Evolutionary conservation across 2,113 vertebrate species (phyloP), one percentile per base, ranked within the genome.

Genomic region (Vulpes lagopus): DNA sequence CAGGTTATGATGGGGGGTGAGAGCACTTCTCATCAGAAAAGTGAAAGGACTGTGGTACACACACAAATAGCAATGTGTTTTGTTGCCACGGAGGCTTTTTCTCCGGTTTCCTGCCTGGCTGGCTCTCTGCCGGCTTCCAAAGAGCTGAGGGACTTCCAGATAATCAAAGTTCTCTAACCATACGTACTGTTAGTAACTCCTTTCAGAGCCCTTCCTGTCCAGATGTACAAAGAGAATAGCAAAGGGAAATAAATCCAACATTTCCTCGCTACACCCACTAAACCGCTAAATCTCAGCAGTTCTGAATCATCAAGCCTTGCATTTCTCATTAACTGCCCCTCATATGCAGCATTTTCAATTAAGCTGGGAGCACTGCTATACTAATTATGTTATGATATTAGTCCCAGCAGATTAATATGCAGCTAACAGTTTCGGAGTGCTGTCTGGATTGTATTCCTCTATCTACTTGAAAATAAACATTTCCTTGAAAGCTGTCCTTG

Each of bases 251-350:
- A 97, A 97, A 97, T 59, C 76, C 93, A 91, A 80, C 38, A 64
- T 74, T 96, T 98, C 91, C 97, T 98, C 49, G 27, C 90, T 95
- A 96, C 81, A 97, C 97, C 97, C 98, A 57, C 32, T 19, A 98
- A 97, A 96, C 97, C 27, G 84, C 94, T 96, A 97, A 96, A 96
- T 97, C 98, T 98, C 95, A 88, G 95, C 97, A 98, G 98, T 98
- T 96, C 97, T 98, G 98, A 98, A 98, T 98, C 97, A 98, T 96
- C 97, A 98, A 98, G 97, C 97, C 97, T 97, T 98, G 97, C 93
- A 80, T 98, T 98, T 99, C 98, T 98, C 98, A 98, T 98, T 98
- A 98, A 97, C 93, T 98, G 97, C 97, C 97, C 98, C 98, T 98
- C 98, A 98, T 96, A 93, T 20, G 86, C 91, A 98, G 97, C 95